phyloP scores from a whole-genome alignment of 2,888 invertebrate genomes.

The Cerceris ruficornis region DNA sequence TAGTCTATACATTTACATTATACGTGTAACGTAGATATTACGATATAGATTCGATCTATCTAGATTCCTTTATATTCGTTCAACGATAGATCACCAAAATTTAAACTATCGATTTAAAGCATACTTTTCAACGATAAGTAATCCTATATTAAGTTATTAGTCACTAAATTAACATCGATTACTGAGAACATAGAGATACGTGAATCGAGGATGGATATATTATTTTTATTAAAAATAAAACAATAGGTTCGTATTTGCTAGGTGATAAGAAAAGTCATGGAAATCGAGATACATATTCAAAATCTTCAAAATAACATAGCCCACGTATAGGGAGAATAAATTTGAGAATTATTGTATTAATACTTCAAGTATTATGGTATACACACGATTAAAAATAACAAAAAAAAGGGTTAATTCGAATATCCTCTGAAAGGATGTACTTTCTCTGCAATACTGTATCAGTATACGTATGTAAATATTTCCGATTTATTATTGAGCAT shows the following conservation, averaged over 20 bases:
- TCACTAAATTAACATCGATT: neutral
- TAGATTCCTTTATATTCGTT: neutral
- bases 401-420: neutral
- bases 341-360: neutral
- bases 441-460: neutral
- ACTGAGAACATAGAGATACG: neutral
- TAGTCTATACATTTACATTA: too few species aligned
- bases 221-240: neutral
- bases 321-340: neutral
- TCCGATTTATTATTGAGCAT: neutral
- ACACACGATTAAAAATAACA: neutral
- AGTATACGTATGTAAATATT: neutral
- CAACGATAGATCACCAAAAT: constrained; percentile 20
- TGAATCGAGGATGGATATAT: neutral
- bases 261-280: too few species aligned
- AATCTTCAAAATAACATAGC: too few species aligned
- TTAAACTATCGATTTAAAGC: neutral
- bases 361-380: neutral
- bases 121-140: neutral
- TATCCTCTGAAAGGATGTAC: neutral
- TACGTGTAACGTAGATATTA: neutral
- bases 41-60: neutral
- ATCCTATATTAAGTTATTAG: neutral
- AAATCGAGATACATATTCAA: too few species aligned
- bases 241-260: too few species aligned